Evolutionary conservation across 2,113 vertebrate genomes (phyloP), one percentile per base, ranked within the genome.

Genomic region (Neotragus moschatus): DNA sequence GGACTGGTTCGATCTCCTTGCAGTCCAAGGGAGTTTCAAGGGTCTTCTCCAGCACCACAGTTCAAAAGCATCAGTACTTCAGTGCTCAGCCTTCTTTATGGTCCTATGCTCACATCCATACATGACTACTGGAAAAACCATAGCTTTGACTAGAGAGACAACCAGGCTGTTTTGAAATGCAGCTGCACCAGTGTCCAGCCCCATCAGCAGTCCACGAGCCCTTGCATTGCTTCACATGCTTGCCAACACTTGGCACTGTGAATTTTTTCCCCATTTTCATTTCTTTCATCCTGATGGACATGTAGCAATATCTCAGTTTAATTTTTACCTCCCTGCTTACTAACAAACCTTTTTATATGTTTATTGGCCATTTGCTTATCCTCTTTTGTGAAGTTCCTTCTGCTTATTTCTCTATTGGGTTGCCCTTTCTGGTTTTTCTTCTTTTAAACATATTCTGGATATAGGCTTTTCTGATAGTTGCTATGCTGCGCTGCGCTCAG

Each of bases 391-490:
- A 95, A 30, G 36, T 80, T 30, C 23, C 36, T 91, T 45, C 33
- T 60, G 16, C 7, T 47, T 93, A 11, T 43, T 96, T 95, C 39
- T 93, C 26, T 53, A 25, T 60, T 90, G 87, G 60, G 39, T 26
- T 63, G 23, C 70, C 56, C 85, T 45, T 55, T 61, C 75, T 7
- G 66, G 19, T 23, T 47, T 51, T 86, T 9, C 30, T 33, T 70
- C 58, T 85, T 36, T 95, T 13, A 61, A 60, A 33, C 21, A 43
- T 39, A 45, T 79, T 73, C 79, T 89, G 15, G 28, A 86, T 25
- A 51, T 2, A 90, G 66, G 17, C 21, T 60, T 21, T 66, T 51
- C 85, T 39, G 58, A 70, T n/a, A 36, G n/a, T 47, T 80, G 19
- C 2, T 39, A 21, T 70, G 63, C n/a, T 36, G 9, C 23, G n/a